These are phyloP conservation scores for Onychorhynchus coronatus DNA, from an alignment of 2,113 vertebrate genomes.

Conservation along the genomic window DNA sequence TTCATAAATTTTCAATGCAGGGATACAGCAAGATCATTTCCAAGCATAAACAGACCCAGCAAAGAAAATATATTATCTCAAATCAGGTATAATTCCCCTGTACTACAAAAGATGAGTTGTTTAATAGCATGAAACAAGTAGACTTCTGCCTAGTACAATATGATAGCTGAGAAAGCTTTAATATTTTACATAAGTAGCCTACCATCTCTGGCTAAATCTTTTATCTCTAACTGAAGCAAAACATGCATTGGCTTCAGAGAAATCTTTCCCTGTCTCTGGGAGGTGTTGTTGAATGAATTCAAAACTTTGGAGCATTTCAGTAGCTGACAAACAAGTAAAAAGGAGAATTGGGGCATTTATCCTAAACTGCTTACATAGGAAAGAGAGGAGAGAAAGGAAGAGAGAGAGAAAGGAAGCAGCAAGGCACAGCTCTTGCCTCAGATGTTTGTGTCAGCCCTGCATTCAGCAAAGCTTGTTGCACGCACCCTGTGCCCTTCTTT, in stretches of 20 bases:
- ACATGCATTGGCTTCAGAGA: background rate
- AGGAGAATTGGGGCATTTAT: background rate
- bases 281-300: background rate
- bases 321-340: background rate
- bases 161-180: background rate
- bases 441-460: fast-evolving
- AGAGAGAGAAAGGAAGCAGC: background rate
- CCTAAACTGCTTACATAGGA: background rate
- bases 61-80: constrained; percentile 40
- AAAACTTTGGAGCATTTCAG: background rate
- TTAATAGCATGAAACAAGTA: constrained; percentile 18
- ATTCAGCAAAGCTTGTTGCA: background rate
- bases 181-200: background rate
- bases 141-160: background rate
- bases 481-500: too few relatives aligned
- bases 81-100: background rate
- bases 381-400: too few relatives aligned
- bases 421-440: background rate
- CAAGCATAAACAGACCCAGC: constrained; percentile 24
- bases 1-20: constrained; percentile 47
- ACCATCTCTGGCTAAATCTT: background rate
- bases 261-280: background rate
- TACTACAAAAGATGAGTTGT: background rate
- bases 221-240: background rate
- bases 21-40: constrained; percentile 46